Conservation (phyloP, 2,797 vertebrate genomes). For the Neopelma chrysocephalum region DNA sequence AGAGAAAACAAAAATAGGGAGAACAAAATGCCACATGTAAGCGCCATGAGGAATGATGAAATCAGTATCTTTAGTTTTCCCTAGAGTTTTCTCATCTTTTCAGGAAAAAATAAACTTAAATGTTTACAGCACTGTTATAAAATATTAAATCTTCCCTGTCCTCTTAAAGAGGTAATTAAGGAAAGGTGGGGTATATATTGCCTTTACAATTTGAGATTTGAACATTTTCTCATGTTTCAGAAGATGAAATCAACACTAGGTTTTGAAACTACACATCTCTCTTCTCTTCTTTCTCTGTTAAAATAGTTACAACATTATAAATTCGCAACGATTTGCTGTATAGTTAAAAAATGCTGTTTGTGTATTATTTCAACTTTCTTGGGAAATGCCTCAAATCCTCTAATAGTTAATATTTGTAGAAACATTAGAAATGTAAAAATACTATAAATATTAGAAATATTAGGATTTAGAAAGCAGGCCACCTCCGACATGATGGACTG, state of each 20-base stretch:
- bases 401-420: not conserved
- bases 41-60: not conserved
- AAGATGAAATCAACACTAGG: accelerated
- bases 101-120: not conserved
- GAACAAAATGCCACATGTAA: not conserved
- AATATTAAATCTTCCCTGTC: not conserved
- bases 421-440: not conserved
- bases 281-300: not conserved
- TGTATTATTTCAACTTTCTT: not conserved
- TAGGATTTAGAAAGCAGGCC: not conserved
- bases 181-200: not conserved
- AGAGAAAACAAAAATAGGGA: too few species aligned
- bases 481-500: not conserved
- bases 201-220: not conserved
- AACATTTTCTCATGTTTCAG: not conserved
- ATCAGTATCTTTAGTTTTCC: not conserved
- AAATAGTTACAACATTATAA: not conserved
- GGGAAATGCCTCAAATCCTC: not conserved
- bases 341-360: not conserved
- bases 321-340: not conserved
- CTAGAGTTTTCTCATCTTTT: not conserved
- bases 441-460: not conserved
- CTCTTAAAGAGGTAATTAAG: not conserved
- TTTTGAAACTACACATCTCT: not conserved
- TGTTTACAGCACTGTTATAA: not conserved